Evolutionary conservation across 2,888 invertebrate species (phyloP).

Genomic region (Hypena proboscidalis): DNA sequence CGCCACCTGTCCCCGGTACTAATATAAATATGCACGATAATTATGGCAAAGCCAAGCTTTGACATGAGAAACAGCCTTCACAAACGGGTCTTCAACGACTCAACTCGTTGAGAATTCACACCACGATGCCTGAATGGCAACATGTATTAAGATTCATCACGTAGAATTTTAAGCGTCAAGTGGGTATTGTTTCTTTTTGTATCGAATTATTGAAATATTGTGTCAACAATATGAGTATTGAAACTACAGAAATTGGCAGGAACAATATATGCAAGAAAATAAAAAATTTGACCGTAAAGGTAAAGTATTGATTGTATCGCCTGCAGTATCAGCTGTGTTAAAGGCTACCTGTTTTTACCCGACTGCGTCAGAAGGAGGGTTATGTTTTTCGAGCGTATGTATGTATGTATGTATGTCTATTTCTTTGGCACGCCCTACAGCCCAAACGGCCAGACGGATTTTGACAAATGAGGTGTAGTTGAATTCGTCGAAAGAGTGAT

Average conservation of each 20-base stretch:
- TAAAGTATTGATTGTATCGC: too few species aligned
- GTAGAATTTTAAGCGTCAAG: constrained; percentile 40
- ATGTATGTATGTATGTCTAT: too few species aligned
- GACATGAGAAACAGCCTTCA: constrained; percentile 42
- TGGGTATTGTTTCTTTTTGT: constrained; percentile 33
- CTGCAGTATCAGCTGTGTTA: too few species aligned
- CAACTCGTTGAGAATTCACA: constrained; percentile 48
- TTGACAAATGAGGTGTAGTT: too few species aligned
- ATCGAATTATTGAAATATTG: constrained; percentile 17
- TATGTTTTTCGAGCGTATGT: too few species aligned
- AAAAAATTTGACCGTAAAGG: too few species aligned
- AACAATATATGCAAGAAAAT: constrained; percentile 33
- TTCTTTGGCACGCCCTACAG: too few species aligned
- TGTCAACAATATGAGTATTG: constrained; percentile 17
- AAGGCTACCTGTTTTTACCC: too few species aligned
- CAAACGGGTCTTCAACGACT: constrained; percentile 41
- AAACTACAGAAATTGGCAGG: constrained; percentile 8
- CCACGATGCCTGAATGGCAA: constrained; percentile 37
- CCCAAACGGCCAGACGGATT: too few species aligned
- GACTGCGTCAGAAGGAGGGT: too few species aligned
- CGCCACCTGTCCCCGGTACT: constrained; percentile 74
- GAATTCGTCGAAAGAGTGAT: too few species aligned
- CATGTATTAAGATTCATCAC: constrained; percentile 47
- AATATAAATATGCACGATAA: constrained; percentile 60
- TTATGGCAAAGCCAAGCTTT: constrained; percentile 52